Evolutionary conservation across 1,140 invertebrate species (phyloP).

Genomic region (Gerris buenoi): DNA sequence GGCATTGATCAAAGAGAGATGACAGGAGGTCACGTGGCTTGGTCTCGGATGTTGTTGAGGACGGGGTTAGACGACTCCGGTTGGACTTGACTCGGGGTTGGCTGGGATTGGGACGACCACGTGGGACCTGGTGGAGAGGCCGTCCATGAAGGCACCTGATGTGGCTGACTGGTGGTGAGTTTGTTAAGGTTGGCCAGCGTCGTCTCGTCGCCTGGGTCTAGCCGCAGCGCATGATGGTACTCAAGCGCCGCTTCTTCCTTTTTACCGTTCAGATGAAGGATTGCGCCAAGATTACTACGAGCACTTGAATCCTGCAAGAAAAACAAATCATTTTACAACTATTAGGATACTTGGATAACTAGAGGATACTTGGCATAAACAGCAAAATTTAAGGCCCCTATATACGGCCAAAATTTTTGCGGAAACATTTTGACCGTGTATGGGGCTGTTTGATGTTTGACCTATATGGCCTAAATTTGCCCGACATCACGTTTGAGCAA

Average conservation of each 20-base stretch:
- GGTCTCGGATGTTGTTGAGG: neutral
- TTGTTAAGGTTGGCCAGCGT: slow-evolving; percentile 78
- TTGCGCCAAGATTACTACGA: slow-evolving; percentile 85
- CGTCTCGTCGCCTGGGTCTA: slow-evolving; percentile 71
- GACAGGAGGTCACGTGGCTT: neutral
- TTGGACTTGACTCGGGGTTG: no score
- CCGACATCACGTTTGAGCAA: no score
- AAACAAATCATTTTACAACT: neutral
- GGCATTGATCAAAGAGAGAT: neutral
- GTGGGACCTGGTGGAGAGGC: no score
- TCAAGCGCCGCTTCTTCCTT: slow-evolving; percentile 65
- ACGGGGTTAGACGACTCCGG: neutral
- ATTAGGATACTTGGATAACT: no score
- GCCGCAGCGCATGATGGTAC: slow-evolving; percentile 62
- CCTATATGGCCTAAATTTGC: no score
- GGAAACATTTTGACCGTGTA: no score
- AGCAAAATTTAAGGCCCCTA: no score
- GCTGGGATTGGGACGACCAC: neutral
- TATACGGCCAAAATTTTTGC: no score
- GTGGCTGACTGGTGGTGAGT: slow-evolving; percentile 30
- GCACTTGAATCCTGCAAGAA: slow-evolving; percentile 61
- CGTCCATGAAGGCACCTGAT: neutral
- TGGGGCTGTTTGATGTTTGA: no score
- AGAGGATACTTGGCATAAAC: no score
- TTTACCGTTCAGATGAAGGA: slow-evolving; percentile 81